These are phyloP conservation scores for Thalassoma bifasciatum DNA, from an alignment of 2,113 vertebrate species.

Conservation along the genomic window DNA sequence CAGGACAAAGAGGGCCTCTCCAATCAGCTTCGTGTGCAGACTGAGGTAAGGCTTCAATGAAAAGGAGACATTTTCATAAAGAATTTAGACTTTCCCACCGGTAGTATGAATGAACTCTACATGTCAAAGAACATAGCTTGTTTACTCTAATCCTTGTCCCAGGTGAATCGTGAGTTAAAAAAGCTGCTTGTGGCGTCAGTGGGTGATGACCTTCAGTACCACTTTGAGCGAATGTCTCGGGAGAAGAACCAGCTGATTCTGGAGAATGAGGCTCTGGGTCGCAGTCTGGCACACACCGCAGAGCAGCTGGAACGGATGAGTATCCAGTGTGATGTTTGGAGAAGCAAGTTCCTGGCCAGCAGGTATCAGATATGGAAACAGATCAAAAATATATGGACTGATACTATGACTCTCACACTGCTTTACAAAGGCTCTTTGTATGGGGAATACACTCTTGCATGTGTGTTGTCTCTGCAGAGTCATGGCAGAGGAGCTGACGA, in stretches of 20 bases:
- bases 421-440: neutral
- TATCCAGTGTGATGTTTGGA: slow-evolving; percentile 99
- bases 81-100: neutral
- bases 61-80: neutral
- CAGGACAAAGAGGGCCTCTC: slow-evolving; percentile 96
- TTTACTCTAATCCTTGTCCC: slow-evolving; percentile 2
- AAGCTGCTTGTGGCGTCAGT: slow-evolving; percentile 96
- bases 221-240: slow-evolving; percentile 93
- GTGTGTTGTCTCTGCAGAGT: slow-evolving; percentile 83
- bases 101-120: too few species aligned
- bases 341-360: slow-evolving; percentile 98
- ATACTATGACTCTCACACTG: too few species aligned
- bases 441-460: slow-evolving; percentile 1
- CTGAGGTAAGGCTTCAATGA: slow-evolving; percentile 86
- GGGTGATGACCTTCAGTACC: slow-evolving; percentile 95
- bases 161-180: slow-evolving; percentile 98
- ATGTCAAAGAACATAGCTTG: neutral
- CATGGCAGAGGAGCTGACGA: slow-evolving; percentile 97
- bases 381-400: neutral
- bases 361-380: slow-evolving; percentile 80
- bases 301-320: slow-evolving; percentile 96
- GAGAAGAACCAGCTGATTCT: slow-evolving; percentile 97
- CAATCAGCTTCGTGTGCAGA: slow-evolving; percentile 95
- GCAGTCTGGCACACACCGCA: slow-evolving; percentile 85
- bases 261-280: slow-evolving; percentile 91